Base-by-base conservation (phyloP, 2,888 invertebrate genomes). In the Notocelia uddmanniana region DNA sequence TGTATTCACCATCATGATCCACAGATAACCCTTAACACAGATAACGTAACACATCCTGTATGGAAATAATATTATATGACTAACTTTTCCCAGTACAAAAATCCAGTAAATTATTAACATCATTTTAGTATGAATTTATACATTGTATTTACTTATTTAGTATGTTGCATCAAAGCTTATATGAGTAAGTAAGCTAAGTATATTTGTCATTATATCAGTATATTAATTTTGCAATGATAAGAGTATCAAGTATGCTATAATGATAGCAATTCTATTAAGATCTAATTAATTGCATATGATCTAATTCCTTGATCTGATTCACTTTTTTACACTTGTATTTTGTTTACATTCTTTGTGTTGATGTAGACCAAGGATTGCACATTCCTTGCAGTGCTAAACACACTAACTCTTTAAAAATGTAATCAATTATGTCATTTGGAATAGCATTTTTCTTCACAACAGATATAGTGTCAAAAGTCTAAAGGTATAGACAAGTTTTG, bases 261-360 rank as follows among this genome's bases (percentile, higher is more conserved):
- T 19, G 50, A 21, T 15, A 23, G n/a, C 21, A 0, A n/a, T 41
- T 59, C 5, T 41, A 19, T 21, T 50, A 3, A 57, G n/a, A 57
- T 57, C 5, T 34, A 21, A 23, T 11, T 21, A 64, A 23, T 52
- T 31, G 15, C 63, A 54, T 15, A 13, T 13, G 5, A 50, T 19
- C 21, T n/a, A 31, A 52, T 59, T 18, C 15, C 31, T 31, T 31
- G 58, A 1, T 15, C 21, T 31, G 23, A 48, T 64, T 15, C 10
- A 13, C 3, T 63, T 15, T 37, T 41, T 45, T n/a, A 45, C 45
- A 45, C 45, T 45, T 45, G 1, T 1, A 57, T 62, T 67, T 67
- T 71, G 71, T 69, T 69, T 68, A 73, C 71, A 66, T 67, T 60
- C 70, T 54, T 68, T 69, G 62, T 67, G 60, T 72, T 62, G 23